A percentile compares a stretch with the other conserved stretches of the same genome.
phyloP scores from a whole-genome alignment of 2,113 vertebrate species.

The Zootoca vivipara region DNA sequence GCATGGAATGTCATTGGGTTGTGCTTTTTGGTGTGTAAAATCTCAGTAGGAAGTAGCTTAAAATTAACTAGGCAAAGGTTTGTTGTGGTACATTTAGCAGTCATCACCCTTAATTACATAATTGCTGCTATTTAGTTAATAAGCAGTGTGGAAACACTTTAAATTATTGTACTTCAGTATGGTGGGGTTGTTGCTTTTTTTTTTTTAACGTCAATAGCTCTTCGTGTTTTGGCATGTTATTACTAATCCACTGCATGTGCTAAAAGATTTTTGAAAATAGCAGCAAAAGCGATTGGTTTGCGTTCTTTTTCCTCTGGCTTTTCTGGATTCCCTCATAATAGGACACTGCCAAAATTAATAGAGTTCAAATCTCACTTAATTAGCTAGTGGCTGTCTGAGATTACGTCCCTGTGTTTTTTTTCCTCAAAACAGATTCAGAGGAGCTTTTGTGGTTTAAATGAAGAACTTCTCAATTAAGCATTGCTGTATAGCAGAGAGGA shows the following conservation, averaged over 20 bases:
- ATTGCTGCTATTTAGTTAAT: slow-evolving; percentile 28
- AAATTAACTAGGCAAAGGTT: slow-evolving; percentile 46
- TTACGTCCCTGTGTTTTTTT: neutral
- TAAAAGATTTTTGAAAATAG: slow-evolving; percentile 35
- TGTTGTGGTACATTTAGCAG: slow-evolving; percentile 31
- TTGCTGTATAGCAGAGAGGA: neutral
- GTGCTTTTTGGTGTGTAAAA: slow-evolving; percentile 51
- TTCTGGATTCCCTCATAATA: slow-evolving; percentile 31
- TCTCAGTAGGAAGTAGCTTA: slow-evolving; percentile 37
- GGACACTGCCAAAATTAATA: slow-evolving; percentile 13
- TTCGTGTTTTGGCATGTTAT: slow-evolving; percentile 49
- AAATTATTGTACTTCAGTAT: slow-evolving; percentile 5
- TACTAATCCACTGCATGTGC: slow-evolving; percentile 18
- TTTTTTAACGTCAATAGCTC: slow-evolving; percentile 26
- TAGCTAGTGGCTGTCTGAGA: neutral
- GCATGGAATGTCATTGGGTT: slow-evolving; percentile 69
- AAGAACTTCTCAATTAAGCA: slow-evolving; percentile 5
- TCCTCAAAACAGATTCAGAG: neutral
- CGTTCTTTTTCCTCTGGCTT: slow-evolving; percentile 34
- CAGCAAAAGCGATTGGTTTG: slow-evolving; percentile 1
- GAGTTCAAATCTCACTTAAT: slow-evolving; percentile 17
- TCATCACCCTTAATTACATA: slow-evolving; percentile 39
- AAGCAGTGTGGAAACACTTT: slow-evolving; percentile 20
- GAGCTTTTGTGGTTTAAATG: neutral
- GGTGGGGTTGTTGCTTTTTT: neutral